Base-by-base conservation (phyloP, 2,113 vertebrate species). In the Pelobates fuscus region DNA sequence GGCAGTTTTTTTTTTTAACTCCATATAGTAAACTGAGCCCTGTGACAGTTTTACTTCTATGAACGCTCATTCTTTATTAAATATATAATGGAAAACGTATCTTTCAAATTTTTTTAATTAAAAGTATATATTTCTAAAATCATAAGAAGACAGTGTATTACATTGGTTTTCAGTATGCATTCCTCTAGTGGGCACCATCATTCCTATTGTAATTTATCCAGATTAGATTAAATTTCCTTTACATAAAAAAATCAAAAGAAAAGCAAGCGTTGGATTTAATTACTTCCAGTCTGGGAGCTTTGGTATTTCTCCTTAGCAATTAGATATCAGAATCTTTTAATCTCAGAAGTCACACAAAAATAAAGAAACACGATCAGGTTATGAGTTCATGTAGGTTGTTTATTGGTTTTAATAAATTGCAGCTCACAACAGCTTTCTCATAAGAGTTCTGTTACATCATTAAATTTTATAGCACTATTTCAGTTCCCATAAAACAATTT, bases 351-450 rank as follows among this genome's bases (percentile, higher is more conserved):
- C 66, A 70, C 82, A 82, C 69, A 80, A 80, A 82, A 89, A 82
- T 79, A 86, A 89, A 85, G 77, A 82, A 68, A 74, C 71, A 49
- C 55, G 80, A 78, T 79, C 55, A 25, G 72, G 67, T 78, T 82
- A 84, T 85, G 65, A 71, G 83, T 81, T 79, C 77, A 71, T 85
- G 83, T 77, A 52, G 78, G 78, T 84, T 91, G 91, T 92, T 93
- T 93, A 92, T 90, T 84, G 84, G 82, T 89, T 88, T 93, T 91
- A 91, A 93, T 93, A 91, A 89, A 81, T 79, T 66, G 23, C 57
- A 71, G 57, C 69, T 90, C 84, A 70, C 81, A 86, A 80, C 78
- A 23, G 81, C 79, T 75, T 59, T 77, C 70, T 80, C 58, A 57
- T 21, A 81, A 61, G 80, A 76, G 77, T 85, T 63, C 44, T 27